Percentiles rank a stretch among this genome's conserved stretches.
Conservation (phyloP, 2,888 invertebrate species). For the Rhimphoctona megacephalus region DNA sequence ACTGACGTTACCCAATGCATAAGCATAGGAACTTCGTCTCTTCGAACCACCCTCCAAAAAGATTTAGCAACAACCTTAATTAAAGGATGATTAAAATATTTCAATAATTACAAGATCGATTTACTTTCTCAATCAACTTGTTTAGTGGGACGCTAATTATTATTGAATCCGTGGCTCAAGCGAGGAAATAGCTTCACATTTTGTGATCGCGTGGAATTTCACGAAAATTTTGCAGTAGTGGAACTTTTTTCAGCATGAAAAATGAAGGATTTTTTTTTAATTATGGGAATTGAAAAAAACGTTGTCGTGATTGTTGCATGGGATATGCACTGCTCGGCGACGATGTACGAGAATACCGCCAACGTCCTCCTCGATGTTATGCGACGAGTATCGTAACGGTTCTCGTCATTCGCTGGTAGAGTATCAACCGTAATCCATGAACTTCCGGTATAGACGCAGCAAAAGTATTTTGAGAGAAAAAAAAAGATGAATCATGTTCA, state of each 20-base stretch:
- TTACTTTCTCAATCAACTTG: not conserved
- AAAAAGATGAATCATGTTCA: not conserved
- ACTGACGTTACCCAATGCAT: no score
- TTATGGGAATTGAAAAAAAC: not conserved
- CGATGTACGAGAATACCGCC: constrained; percentile 45
- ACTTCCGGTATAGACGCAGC: constrained; percentile 20
- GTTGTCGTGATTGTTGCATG: not conserved
- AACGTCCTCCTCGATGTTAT: constrained; percentile 30
- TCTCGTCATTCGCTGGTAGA: constrained; percentile 5
- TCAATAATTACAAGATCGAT: not conserved
- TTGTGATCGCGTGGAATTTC: not conserved
- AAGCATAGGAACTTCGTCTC: no score
- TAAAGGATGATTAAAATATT: not conserved
- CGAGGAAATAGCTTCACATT: not conserved
- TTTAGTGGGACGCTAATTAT: no score
- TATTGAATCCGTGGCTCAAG: no score
- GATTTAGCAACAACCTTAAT: no score
- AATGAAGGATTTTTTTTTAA: not conserved
- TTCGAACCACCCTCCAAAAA: no score
- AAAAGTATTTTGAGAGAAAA: not conserved
- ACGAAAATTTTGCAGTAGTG: not conserved
- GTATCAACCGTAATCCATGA: constrained; percentile 46
- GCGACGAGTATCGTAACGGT: constrained; percentile 42
- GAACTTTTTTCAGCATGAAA: not conserved
- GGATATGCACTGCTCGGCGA: constrained; percentile 2